These are phyloP conservation scores for Stenolophus ochropezus DNA, from an alignment of 2,888 invertebrate genomes.

Conservation along the genomic window DNA sequence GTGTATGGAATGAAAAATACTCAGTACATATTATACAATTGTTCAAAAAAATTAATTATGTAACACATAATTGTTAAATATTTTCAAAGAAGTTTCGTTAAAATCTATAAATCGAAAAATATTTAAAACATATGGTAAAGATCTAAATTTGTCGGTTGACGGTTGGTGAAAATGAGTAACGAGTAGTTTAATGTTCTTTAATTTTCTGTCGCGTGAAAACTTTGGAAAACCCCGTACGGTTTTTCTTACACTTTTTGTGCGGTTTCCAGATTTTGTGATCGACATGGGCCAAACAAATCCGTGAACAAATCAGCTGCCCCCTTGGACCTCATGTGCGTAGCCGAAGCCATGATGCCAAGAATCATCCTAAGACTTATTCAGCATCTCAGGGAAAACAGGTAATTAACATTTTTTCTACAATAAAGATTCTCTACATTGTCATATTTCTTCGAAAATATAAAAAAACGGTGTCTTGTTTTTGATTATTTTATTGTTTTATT, in stretches of 20 bases:
- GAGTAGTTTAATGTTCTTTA: no score
- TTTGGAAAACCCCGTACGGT: neutral
- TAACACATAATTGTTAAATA: no score
- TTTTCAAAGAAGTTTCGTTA: no score
- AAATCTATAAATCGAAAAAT: no score
- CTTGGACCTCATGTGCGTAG: slow-evolving; percentile 91
- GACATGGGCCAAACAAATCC: slow-evolving; percentile 93
- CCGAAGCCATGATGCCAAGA: slow-evolving; percentile 95
- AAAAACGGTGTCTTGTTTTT: neutral
- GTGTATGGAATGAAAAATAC: no score
- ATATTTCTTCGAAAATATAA: slow-evolving; percentile 22
- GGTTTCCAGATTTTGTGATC: slow-evolving; percentile 87
- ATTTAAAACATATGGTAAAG: no score
- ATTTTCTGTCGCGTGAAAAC: neutral
- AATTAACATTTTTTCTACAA: slow-evolving; percentile 59
- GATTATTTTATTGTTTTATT: slow-evolving; percentile 13
- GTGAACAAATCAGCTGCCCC: slow-evolving; percentile 83
- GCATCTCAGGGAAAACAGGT: slow-evolving; percentile 91
- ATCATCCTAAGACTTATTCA: slow-evolving; percentile 92
- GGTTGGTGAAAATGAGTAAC: no score
- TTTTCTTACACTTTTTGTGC: no score
- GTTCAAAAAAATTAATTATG: no score
- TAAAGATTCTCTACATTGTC: neutral
- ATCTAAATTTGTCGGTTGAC: no score
- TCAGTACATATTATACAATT: no score